Conservation (phyloP, 2,113 vertebrate genomes). For the Hemicordylus capensis region DNA sequence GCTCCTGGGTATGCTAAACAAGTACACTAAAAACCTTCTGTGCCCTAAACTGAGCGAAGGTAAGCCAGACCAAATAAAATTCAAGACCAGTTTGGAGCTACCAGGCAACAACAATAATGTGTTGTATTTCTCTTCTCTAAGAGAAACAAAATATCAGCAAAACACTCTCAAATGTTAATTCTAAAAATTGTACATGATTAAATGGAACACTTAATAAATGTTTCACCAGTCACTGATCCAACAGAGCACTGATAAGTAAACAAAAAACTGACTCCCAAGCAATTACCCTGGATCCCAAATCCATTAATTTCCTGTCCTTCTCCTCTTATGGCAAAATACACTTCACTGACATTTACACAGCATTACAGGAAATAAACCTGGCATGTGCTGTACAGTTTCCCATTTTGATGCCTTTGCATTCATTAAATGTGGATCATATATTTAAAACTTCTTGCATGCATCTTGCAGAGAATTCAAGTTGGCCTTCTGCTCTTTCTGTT, state of each 20-base stretch:
- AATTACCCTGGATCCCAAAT: conserved; percentile 8
- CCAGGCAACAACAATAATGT: background rate
- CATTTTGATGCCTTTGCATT: background rate
- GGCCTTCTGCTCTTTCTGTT: background rate
- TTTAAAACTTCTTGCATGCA: background rate
- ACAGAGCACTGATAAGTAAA: conserved; percentile 5
- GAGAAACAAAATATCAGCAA: background rate
- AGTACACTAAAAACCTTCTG: background rate
- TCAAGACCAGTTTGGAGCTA: too few relatives aligned
- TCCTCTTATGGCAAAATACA: conserved; percentile 9
- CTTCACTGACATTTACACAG: conserved; percentile 27
- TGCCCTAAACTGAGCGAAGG: background rate
- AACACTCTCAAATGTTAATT: background rate
- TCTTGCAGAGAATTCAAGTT: background rate
- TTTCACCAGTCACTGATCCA: background rate
- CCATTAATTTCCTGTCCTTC: conserved; percentile 5
- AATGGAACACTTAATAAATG: background rate
- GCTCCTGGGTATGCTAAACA: background rate
- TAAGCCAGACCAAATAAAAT: background rate
- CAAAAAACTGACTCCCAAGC: background rate
- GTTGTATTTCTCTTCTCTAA: background rate
- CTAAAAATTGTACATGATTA: conserved; percentile 2
- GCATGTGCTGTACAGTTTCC: background rate
- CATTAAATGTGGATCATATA: background rate
- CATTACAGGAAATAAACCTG: background rate